Percentiles rank a stretch among this genome's conserved stretches.
phyloP scores from a whole-genome alignment of 1,140 invertebrate genomes.

The Myzus persicae region DNA sequence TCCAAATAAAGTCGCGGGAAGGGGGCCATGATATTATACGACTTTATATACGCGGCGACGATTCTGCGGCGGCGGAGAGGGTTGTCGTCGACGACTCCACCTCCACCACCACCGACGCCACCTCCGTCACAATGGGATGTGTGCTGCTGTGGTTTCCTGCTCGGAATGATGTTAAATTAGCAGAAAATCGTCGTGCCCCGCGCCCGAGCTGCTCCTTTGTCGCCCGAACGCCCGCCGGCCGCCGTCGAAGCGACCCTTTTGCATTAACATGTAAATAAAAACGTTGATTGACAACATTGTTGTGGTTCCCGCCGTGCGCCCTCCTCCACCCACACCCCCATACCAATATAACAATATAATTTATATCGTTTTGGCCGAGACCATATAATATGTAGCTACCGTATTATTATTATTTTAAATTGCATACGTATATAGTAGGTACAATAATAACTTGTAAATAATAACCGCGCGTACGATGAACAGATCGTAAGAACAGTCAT shows the following conservation, averaged over 20 bases:
- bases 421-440: background rate
- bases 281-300: slow-evolving; percentile 57
- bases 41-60: background rate
- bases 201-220: slow-evolving; percentile 20
- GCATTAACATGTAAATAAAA: slow-evolving; percentile 56
- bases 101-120: background rate
- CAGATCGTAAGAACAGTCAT: background rate
- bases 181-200: slow-evolving; percentile 48
- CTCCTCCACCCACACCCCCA: background rate
- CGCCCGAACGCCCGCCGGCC: slow-evolving; percentile 46
- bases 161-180: slow-evolving; percentile 56
- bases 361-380: background rate
- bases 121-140: background rate
- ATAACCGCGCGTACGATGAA: background rate
- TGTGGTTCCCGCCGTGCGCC: background rate
- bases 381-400: background rate
- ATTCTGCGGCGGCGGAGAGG: background rate
- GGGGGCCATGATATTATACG: slow-evolving; percentile 10
- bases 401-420: slow-evolving; percentile 4
- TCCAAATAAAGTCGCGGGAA: background rate
- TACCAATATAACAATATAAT: slow-evolving; percentile 8
- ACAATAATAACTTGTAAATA: background rate
- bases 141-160: slow-evolving; percentile 43
- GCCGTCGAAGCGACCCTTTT: slow-evolving; percentile 37
- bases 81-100: background rate